phyloP scores from a whole-genome alignment of 2,797 vertebrate genomes.

The Thalassophryne amazonica region DNA sequence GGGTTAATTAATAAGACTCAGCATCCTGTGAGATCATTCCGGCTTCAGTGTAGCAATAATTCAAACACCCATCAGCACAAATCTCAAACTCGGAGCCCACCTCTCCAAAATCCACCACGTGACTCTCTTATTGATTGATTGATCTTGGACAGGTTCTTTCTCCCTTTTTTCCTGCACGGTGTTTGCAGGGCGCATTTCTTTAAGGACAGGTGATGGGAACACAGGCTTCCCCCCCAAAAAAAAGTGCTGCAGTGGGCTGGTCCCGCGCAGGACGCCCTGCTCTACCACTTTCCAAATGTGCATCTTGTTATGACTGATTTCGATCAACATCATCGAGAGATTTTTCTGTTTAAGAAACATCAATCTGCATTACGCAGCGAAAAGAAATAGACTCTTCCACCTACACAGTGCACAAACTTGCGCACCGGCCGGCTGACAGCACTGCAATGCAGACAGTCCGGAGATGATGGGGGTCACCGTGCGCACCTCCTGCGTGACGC shows the following conservation, averaged over 20 bases:
- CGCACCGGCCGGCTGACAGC: conserved; percentile 60
- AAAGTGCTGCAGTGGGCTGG: conserved; percentile 77
- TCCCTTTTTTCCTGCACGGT: not conserved
- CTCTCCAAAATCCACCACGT: conserved; percentile 2
- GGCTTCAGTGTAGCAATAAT: too few relatives aligned
- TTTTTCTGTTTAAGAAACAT: not conserved
- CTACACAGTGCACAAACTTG: conserved; percentile 70
- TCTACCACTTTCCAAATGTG: conserved; percentile 2
- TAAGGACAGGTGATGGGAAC: conserved; percentile 51
- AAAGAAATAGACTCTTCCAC: conserved; percentile 19
- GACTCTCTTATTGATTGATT: conserved; percentile 1
- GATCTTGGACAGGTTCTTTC: too few relatives aligned
- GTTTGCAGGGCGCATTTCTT: conserved; percentile 2
- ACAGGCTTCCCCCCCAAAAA: conserved; percentile 33
- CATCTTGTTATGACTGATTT: conserved; percentile 5
- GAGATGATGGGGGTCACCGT: conserved; percentile 36
- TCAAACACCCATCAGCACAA: too few relatives aligned
- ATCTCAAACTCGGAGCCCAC: conserved; percentile 5
- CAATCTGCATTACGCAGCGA: not conserved
- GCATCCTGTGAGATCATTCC: conserved; percentile 5
- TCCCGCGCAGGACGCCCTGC: conserved; percentile 52
- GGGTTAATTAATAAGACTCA: conserved; percentile 6
- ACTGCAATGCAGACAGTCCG: conserved; percentile 82
- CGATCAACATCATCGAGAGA: not conserved
- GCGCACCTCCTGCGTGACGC: conserved; percentile 60